Evolutionary conservation across 2,888 invertebrate species (phyloP).

Genomic region (Schrankia costaestrigalis): DNA sequence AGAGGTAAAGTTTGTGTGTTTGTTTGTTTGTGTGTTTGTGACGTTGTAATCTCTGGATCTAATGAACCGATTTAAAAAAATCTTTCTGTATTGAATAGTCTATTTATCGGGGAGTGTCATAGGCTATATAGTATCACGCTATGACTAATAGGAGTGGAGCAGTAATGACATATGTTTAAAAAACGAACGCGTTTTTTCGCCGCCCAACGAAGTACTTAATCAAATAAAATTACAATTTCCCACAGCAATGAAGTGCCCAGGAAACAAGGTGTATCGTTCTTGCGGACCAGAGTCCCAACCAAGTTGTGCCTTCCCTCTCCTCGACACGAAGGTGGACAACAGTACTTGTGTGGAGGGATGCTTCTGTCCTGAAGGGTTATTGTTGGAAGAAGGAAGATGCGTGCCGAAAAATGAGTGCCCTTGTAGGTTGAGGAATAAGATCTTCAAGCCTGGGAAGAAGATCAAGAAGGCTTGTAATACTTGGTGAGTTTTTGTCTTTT

Average conservation of each 20-base stretch:
- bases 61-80: too few species aligned
- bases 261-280: slow-evolving; percentile 87
- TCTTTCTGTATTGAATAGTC: too few species aligned
- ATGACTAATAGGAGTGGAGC: too few species aligned
- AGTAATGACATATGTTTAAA: too few species aligned
- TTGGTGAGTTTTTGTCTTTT: slow-evolving; percentile 78
- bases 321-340: slow-evolving; percentile 41
- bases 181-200: too few species aligned
- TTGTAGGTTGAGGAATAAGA: slow-evolving; percentile 87
- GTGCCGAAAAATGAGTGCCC: slow-evolving; percentile 88
- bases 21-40: too few species aligned
- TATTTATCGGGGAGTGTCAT: too few species aligned
- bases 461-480: slow-evolving; percentile 92
- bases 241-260: slow-evolving; percentile 87
- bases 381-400: slow-evolving; percentile 88
- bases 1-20: too few species aligned
- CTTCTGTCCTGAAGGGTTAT: slow-evolving; percentile 90
- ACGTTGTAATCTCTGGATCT: too few species aligned
- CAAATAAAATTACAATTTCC: background rate
- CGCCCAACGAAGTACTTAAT: too few species aligned
- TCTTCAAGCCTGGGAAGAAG: slow-evolving; percentile 84
- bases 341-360: slow-evolving; percentile 91
- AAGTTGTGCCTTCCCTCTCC: slow-evolving; percentile 83
- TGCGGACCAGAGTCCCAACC: slow-evolving; percentile 88
- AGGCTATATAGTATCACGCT: too few species aligned